phyloP scores from a whole-genome alignment of 2,888 invertebrate species.

The Pollenia griseotomentosa region DNA sequence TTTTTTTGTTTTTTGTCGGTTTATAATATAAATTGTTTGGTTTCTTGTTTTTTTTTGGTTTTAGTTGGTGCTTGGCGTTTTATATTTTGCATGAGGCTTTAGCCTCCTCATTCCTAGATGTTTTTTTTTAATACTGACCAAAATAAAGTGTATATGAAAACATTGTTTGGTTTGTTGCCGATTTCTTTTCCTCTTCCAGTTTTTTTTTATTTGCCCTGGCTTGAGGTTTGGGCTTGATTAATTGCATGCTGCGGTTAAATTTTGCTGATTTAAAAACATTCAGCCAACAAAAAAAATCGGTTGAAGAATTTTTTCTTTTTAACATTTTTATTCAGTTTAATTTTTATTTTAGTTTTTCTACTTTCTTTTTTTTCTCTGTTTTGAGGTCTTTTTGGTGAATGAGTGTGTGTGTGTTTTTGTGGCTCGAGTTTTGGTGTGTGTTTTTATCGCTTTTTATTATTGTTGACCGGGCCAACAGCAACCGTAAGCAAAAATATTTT shows the following conservation, averaged over 20 bases:
- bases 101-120: slow-evolving; percentile 39
- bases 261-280: slow-evolving; percentile 74
- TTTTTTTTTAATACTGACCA: slow-evolving; percentile 8
- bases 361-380: slow-evolving; percentile 20
- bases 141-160: background rate
- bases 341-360: slow-evolving; percentile 44
- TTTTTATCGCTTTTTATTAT: slow-evolving; percentile 32
- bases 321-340: slow-evolving; percentile 52
- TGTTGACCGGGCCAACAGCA: slow-evolving; percentile 37
- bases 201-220: slow-evolving; percentile 55
- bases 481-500: slow-evolving; percentile 60
- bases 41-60: slow-evolving; percentile 43
- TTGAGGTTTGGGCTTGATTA: slow-evolving; percentile 75
- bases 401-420: slow-evolving; percentile 45
- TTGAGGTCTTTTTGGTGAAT: slow-evolving; percentile 43
- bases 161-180: slow-evolving; percentile 52
- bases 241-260: slow-evolving; percentile 76
- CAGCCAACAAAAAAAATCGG: slow-evolving; percentile 30
- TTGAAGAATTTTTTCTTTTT: slow-evolving; percentile 54
- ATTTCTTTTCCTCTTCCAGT: slow-evolving; percentile 20
- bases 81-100: slow-evolving; percentile 39
- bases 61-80: slow-evolving; percentile 43
- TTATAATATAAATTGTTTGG: slow-evolving; percentile 68
- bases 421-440: slow-evolving; percentile 37
- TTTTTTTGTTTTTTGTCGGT: slow-evolving; percentile 24